Percentiles rank a stretch among this genome's conserved stretches.
These are phyloP conservation scores for Microctenopoma lineatum DNA, from an alignment of 2,797 vertebrate genomes.

Conservation along the genomic window DNA sequence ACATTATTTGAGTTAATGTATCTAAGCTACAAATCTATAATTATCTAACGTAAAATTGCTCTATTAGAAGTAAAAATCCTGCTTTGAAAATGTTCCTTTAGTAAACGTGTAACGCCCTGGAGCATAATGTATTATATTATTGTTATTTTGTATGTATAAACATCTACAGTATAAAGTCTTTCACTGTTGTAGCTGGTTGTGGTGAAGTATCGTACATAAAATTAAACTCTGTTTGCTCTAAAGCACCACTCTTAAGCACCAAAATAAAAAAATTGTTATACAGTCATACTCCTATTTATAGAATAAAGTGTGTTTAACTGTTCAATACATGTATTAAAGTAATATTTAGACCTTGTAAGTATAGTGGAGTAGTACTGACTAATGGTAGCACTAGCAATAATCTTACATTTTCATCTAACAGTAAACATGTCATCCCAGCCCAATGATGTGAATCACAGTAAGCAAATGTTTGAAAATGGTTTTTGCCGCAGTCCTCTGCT, in stretches of 20 bases:
- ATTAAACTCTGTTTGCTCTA: not conserved
- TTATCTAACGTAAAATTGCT: not conserved
- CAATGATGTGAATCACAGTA: not conserved
- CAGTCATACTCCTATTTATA: not conserved
- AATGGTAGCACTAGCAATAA: not conserved
- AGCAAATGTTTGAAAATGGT: conserved; percentile 4
- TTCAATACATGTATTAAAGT: not conserved
- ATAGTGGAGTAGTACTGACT: not conserved
- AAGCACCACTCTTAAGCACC: not conserved
- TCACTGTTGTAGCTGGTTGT: too few species aligned
- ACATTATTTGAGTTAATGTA: too few species aligned
- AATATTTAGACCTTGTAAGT: not conserved
- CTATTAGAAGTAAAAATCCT: not conserved
- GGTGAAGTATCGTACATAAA: not conserved
- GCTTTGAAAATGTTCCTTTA: not conserved
- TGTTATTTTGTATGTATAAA: too few species aligned
- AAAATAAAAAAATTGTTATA: not conserved
- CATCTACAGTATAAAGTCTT: too few species aligned
- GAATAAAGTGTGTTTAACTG: not conserved
- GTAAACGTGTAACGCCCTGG: not conserved
- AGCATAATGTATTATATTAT: too few species aligned
- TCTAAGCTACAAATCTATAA: not conserved
- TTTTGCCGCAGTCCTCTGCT: not conserved
- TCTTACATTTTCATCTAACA: not conserved
- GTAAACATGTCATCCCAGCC: not conserved